Conservation (phyloP, 2,797 vertebrate species). For the Enteromius paludinosus region DNA sequence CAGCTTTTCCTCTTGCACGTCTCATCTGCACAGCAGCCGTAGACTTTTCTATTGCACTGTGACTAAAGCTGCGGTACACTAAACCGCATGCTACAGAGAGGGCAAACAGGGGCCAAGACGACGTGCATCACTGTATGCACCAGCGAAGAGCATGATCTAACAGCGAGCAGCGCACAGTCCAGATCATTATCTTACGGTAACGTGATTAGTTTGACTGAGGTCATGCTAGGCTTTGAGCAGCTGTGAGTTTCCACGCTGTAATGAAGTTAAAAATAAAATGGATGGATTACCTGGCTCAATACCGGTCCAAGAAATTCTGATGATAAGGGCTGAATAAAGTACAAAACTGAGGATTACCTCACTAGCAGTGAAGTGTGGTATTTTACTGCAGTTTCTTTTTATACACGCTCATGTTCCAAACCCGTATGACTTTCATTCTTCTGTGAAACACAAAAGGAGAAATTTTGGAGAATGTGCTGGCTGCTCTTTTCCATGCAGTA, state of each 20-base stretch:
- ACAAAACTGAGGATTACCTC: neutral
- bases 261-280: slow-evolving; percentile 56
- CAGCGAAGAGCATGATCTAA: neutral
- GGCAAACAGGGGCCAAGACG: slow-evolving; percentile 40
- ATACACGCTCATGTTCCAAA: neutral
- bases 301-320: neutral
- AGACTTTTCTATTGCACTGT: slow-evolving; percentile 26
- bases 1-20: slow-evolving; percentile 24
- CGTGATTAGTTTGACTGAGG: slow-evolving; percentile 56
- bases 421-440: neutral
- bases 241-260: slow-evolving; percentile 58
- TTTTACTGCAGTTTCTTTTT: neutral
- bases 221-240: slow-evolving; percentile 26
- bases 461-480: neutral
- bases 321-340: neutral
- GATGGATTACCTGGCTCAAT: slow-evolving; percentile 35
- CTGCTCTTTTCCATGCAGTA: neutral
- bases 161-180: slow-evolving; percentile 30
- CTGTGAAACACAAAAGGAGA: neutral
- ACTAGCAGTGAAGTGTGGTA: neutral
- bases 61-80: slow-evolving; percentile 35
- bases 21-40: slow-evolving; percentile 26
- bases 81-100: slow-evolving; percentile 27
- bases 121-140: slow-evolving; percentile 12
- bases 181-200: slow-evolving; percentile 65